A percentile compares a stretch with the other conserved stretches of the same genome.
Conservation (phyloP, 2,888 invertebrate species). For the Agonum fuliginosum region DNA sequence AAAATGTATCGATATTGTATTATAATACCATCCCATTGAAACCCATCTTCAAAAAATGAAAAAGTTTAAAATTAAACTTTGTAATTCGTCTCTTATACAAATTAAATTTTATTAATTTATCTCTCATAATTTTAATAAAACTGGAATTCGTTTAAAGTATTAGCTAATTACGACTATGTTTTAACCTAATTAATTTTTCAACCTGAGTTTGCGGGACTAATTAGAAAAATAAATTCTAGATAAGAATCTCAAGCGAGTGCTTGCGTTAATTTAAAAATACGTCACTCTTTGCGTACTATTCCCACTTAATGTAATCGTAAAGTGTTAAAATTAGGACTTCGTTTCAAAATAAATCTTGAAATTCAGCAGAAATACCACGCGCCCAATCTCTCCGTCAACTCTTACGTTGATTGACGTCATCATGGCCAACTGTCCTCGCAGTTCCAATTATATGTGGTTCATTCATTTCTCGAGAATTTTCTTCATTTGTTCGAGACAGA, state of each 20-base stretch:
- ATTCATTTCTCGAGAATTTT: conserved; percentile 4
- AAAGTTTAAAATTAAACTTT: neutral
- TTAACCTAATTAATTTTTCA: conserved; percentile 30
- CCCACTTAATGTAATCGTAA: neutral
- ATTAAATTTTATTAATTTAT: conserved; percentile 18
- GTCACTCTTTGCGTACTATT: neutral
- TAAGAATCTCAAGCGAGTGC: neutral
- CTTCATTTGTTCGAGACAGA: neutral
- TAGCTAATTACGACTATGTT: conserved; percentile 16
- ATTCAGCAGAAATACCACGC: neutral
- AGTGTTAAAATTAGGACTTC: conserved; percentile 1
- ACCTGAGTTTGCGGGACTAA: neutral
- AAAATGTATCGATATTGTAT: neutral
- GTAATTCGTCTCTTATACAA: neutral
- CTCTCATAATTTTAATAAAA: conserved; percentile 13
- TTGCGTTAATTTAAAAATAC: neutral
- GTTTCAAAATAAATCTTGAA: conserved; percentile 1
- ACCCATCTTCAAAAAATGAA: neutral
- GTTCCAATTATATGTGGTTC: conserved; percentile 4
- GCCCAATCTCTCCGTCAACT: neutral
- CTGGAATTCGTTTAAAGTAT: conserved; percentile 21
- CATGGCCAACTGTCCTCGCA: neutral
- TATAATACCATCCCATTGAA: neutral
- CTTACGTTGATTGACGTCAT: conserved; percentile 25
- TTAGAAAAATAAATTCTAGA: conserved; percentile 16